Percentiles rank a stretch among this genome's conserved stretches.
Conservation (phyloP, 2,888 invertebrate species). For the Caenorhabditis plicata region DNA sequence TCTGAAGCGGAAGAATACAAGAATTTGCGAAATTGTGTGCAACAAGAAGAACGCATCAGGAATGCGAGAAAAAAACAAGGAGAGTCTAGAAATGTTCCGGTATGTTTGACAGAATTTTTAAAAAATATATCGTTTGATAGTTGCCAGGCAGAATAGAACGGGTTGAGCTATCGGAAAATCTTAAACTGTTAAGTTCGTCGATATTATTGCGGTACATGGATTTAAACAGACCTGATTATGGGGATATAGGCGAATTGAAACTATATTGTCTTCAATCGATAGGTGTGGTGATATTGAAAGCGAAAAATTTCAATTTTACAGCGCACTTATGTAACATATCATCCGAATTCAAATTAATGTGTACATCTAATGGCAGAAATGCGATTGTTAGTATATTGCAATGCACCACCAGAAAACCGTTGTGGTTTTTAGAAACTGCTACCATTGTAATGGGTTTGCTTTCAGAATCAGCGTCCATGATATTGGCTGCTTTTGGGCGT, state of each 20-base stretch:
- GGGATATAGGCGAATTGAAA: constrained; percentile 16
- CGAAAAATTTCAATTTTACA: not conserved
- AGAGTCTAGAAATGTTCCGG: constrained; percentile 14
- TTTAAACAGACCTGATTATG: constrained; percentile 4
- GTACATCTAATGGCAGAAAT: constrained; percentile 9
- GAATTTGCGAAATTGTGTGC: constrained; percentile 1
- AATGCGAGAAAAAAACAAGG: constrained; percentile 4
- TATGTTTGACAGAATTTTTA: not conserved
- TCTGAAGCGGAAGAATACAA: not conserved
- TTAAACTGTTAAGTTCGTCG: not conserved
- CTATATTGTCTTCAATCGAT: constrained; percentile 22
- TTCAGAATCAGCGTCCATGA: not conserved
- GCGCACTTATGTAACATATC: constrained; percentile 12
- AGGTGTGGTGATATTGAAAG: not conserved
- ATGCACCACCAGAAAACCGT: constrained; percentile 25
- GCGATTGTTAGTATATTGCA: constrained; percentile 33
- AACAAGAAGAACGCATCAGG: constrained; percentile 12
- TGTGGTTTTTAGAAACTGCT: constrained; percentile 23
- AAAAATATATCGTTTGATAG: constrained; percentile 1
- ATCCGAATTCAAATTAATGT: constrained; percentile 12
- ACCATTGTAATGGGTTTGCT: constrained; percentile 9
- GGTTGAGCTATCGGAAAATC: constrained; percentile 4
- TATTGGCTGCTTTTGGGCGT: too few relatives aligned
- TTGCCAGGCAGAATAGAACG: constrained; percentile 10
- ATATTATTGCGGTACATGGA: constrained; percentile 6